A percentile compares a stretch with the other conserved stretches of the same genome.
Conservation (phyloP, 2,888 invertebrate genomes). For the Apamea crenata region DNA sequence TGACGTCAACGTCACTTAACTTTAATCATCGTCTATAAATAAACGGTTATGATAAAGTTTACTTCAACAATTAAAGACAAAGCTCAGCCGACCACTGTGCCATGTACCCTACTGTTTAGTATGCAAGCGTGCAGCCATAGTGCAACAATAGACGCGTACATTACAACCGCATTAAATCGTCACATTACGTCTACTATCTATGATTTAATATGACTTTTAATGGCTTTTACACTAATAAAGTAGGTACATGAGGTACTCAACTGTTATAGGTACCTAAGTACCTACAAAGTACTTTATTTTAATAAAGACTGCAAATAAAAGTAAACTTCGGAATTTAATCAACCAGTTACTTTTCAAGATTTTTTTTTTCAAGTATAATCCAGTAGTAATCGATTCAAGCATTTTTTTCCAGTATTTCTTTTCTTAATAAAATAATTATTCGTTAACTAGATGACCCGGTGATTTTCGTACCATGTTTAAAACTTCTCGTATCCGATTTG, state of each 20-base stretch:
- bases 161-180: slow-evolving; percentile 65
- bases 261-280: background rate
- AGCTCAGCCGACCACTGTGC: background rate
- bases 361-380: background rate
- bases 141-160: slow-evolving; percentile 68
- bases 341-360: background rate
- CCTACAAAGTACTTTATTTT: background rate
- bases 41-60: background rate
- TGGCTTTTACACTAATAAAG: slow-evolving; percentile 46
- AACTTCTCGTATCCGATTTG: no score
- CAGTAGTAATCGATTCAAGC: background rate
- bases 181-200: slow-evolving; percentile 51
- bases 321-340: background rate
- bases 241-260: background rate
- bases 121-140: slow-evolving; percentile 51
- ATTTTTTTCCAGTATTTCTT: no score
- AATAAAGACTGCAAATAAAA: background rate
- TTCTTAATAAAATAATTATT: no score
- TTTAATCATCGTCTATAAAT: no score
- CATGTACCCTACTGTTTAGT: slow-evolving; percentile 58
- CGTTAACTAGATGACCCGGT: no score
- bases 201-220: slow-evolving; percentile 57
- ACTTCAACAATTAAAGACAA: background rate
- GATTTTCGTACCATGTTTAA: no score
- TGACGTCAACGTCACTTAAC: no score